Conservation (phyloP, 2,888 invertebrate genomes). For the Drosophila pullipes region DNA sequence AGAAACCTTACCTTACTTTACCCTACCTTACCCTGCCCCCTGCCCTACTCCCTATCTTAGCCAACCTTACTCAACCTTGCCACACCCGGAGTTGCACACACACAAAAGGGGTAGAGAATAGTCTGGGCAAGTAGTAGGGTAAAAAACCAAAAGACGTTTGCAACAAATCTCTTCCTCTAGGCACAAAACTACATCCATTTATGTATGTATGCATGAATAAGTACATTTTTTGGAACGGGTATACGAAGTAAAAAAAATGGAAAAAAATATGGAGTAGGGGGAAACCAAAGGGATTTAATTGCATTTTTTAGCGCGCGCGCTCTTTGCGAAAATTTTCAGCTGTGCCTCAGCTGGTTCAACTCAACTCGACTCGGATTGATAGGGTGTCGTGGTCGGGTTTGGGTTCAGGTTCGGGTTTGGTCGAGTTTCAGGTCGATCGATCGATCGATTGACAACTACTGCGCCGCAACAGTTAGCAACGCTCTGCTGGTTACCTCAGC, state of each 20-base stretch:
- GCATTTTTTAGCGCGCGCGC: constrained; percentile 80
- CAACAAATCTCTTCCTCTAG: constrained; percentile 66
- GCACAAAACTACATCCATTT: constrained; percentile 5
- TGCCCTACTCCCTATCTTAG: constrained; percentile 44
- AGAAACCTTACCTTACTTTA: constrained; percentile 32
- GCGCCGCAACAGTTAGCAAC: constrained; percentile 69
- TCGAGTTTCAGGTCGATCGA: constrained; percentile 23
- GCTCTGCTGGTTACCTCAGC: constrained; percentile 62
- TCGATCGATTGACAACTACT: constrained; percentile 61
- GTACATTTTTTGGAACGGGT: constrained; percentile 48
- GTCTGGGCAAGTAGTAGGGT: constrained; percentile 36
- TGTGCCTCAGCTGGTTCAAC: constrained; percentile 60
- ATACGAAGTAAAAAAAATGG: constrained; percentile 29
- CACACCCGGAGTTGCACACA: constrained; percentile 47
- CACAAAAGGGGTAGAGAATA: constrained; percentile 56
- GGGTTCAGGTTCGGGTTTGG: constrained; percentile 9
- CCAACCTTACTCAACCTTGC: constrained; percentile 48
- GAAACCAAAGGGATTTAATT: constrained; percentile 69
- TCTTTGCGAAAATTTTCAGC: constrained; percentile 75
- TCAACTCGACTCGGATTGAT: constrained; percentile 37
- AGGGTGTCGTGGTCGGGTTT: constrained; percentile 24
- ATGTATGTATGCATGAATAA: constrained; percentile 33
- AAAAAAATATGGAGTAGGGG: constrained; percentile 36
- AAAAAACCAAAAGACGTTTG: constrained; percentile 68
- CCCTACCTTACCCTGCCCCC: constrained; percentile 36